These are phyloP conservation scores for Fukomys damarensis DNA, from an alignment of 2,113 vertebrate species.

Conservation along the genomic window DNA sequence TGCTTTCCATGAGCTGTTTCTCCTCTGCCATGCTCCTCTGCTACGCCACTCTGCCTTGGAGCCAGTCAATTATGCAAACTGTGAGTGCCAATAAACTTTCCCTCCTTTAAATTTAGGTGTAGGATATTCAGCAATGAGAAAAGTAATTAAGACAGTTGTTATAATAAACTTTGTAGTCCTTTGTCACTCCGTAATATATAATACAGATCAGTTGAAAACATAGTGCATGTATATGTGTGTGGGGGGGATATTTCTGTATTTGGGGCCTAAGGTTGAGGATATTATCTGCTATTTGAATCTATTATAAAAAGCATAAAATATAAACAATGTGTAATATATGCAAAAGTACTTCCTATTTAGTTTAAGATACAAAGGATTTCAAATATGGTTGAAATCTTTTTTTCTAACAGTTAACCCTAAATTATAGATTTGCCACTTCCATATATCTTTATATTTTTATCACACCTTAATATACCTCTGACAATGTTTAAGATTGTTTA, in stretches of 20 bases:
- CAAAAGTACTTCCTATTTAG: background rate
- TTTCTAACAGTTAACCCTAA: background rate
- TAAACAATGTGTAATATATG: background rate
- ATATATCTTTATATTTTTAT: background rate
- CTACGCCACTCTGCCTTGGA: background rate
- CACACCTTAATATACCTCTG: background rate
- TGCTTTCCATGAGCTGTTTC: background rate
- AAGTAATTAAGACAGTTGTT: background rate
- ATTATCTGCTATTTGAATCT: background rate
- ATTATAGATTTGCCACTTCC: background rate
- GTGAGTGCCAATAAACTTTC: background rate
- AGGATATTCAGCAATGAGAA: background rate
- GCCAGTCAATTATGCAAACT: background rate
- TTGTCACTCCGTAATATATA: background rate
- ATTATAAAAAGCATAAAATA: background rate
- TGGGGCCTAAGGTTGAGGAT: background rate
- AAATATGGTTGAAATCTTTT: background rate
- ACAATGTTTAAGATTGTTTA: background rate
- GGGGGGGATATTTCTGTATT: background rate
- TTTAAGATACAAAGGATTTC: constrained; percentile 18
- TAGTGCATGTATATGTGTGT: background rate
- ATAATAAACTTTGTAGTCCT: background rate
- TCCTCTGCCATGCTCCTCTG: background rate
- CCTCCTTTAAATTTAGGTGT: background rate
- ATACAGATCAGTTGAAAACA: background rate